These are phyloP conservation scores for Hippocampus zosterae DNA, from an alignment of 2,113 vertebrate genomes.

Conservation along the genomic window DNA sequence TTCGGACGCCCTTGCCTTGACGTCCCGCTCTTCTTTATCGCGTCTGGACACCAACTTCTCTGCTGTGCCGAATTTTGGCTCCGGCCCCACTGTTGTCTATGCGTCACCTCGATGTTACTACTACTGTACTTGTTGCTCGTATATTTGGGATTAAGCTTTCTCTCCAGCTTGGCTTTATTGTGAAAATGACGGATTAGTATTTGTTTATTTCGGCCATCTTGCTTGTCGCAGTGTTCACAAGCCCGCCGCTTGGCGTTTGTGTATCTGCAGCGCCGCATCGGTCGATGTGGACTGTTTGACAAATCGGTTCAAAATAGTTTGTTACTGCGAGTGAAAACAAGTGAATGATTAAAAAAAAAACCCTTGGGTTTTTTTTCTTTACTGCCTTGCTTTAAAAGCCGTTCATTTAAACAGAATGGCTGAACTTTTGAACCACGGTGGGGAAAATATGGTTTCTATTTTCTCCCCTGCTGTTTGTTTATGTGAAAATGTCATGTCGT, in stretches of 20 bases:
- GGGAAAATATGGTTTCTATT: not conserved
- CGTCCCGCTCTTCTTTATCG: slow-evolving; percentile 45
- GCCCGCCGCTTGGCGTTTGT: slow-evolving; percentile 22
- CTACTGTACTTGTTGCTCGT: slow-evolving; percentile 35
- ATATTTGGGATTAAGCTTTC: slow-evolving; percentile 46
- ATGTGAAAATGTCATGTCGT: not conserved
- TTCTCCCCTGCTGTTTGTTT: not conserved
- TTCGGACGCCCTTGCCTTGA: slow-evolving; percentile 16
- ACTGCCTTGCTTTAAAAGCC: not conserved
- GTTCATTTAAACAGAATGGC: not conserved
- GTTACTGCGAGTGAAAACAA: not conserved
- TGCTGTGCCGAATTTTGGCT: slow-evolving; percentile 51
- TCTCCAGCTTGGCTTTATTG: slow-evolving; percentile 31
- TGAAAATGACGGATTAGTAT: slow-evolving; percentile 57
- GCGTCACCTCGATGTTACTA: slow-evolving; percentile 57
- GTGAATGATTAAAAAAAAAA: not conserved
- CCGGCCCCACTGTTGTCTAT: slow-evolving; percentile 24
- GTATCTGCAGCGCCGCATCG: slow-evolving; percentile 22
- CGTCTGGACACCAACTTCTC: slow-evolving; percentile 53
- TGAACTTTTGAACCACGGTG: not conserved
- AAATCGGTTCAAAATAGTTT: not conserved
- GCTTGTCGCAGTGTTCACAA: slow-evolving; percentile 3
- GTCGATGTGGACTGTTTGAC: slow-evolving; percentile 18
- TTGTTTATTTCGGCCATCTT: slow-evolving; percentile 26
- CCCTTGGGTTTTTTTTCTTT: not conserved